Percentiles rank a stretch among this genome's conserved stretches.
These are phyloP conservation scores for Pangasius larnaudii DNA, from an alignment of 2,797 vertebrate species.

Conservation along the genomic window DNA sequence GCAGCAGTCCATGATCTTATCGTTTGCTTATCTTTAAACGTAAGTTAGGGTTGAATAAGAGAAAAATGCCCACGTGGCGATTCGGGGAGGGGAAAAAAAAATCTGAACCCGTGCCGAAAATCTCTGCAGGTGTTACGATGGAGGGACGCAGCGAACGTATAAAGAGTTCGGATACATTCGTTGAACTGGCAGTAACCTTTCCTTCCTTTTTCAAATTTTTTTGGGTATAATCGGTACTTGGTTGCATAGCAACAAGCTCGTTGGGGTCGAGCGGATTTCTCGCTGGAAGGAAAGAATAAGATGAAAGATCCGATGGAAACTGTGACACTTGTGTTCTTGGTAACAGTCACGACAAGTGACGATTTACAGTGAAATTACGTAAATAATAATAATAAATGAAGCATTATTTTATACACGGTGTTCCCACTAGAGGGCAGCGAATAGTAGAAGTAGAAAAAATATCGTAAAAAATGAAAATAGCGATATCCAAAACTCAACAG, in stretches of 20 bases:
- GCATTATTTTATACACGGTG: background rate
- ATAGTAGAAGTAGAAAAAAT: background rate
- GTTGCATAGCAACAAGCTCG: conserved; percentile 12
- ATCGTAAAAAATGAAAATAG: background rate
- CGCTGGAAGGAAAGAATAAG: too few relatives aligned
- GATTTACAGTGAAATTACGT: too few relatives aligned
- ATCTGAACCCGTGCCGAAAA: background rate
- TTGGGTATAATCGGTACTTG: background rate
- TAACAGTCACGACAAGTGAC: too few relatives aligned
- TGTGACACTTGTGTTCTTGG: background rate
- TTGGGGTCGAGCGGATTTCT: background rate
- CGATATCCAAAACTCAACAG: too few relatives aligned
- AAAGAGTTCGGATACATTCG: background rate
- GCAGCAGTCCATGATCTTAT: too few relatives aligned
- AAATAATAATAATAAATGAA: too few relatives aligned
- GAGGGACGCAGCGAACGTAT: background rate
- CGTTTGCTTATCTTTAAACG: too few relatives aligned
- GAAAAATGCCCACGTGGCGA: too few relatives aligned
- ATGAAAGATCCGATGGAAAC: background rate
- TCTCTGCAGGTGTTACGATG: accelerated
- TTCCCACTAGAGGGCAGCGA: background rate
- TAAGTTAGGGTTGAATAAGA: background rate
- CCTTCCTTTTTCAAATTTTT: background rate
- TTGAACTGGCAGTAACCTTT: background rate
- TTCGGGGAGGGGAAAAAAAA: too few relatives aligned